phyloP scores from a whole-genome alignment of 2,113 vertebrate species.

The human region DNA sequence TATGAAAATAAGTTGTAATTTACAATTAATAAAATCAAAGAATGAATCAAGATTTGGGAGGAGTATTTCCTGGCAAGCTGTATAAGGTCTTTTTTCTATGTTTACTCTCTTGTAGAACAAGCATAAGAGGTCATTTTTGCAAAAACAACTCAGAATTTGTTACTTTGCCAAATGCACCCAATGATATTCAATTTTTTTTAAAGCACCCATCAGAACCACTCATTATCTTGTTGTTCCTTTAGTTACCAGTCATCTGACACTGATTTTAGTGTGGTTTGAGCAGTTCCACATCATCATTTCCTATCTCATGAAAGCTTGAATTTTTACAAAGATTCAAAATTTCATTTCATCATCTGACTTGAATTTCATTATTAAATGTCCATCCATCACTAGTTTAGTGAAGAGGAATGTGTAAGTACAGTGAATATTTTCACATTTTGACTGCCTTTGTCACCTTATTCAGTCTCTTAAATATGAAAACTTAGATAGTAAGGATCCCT shows the following conservation, averaged over 20 bases:
- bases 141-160: neutral
- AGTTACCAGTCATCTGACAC: neutral
- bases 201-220: neutral
- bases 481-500: neutral
- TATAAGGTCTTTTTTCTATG: neutral
- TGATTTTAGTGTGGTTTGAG: neutral
- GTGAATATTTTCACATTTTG: neutral
- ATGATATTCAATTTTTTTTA: neutral
- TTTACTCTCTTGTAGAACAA: constrained; percentile 19
- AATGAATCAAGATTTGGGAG: neutral
- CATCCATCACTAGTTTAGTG: neutral
- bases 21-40: neutral
- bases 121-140: neutral
- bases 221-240: neutral
- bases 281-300: neutral
- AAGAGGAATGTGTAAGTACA: neutral
- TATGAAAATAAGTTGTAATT: neutral
- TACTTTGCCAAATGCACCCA: neutral
- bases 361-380: neutral
- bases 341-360: neutral
- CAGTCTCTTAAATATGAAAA: neutral
- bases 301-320: neutral
- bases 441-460: neutral
- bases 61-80: neutral
- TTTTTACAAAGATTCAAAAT: neutral